Percentiles rank a stretch among this genome's conserved stretches.
phyloP scores from a whole-genome alignment of 2,113 vertebrate genomes.

The Pituophis catenifer region DNA sequence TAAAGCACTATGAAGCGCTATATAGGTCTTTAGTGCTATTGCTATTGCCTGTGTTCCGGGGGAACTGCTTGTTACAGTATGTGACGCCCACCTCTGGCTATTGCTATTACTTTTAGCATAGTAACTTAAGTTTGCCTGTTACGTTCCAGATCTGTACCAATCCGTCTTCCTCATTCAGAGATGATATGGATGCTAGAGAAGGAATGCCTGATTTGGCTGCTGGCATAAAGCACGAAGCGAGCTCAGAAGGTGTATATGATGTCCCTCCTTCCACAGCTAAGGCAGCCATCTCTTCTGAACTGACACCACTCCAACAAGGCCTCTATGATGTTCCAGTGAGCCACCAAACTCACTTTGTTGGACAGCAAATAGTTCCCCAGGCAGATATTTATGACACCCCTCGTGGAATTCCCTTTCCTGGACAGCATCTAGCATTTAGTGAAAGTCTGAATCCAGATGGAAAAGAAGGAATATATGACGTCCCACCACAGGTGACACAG shows the following conservation, averaged over 20 bases:
- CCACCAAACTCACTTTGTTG: constrained; percentile 59
- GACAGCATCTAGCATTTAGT: constrained; percentile 55
- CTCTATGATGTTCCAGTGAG: constrained; percentile 79
- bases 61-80: too few species aligned
- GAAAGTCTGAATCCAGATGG: constrained; percentile 61
- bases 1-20: too few species aligned
- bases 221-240: constrained; percentile 63
- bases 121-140: constrained; percentile 30
- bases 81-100: too few species aligned
- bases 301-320: constrained; percentile 53
- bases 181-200: constrained; percentile 72
- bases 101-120: neutral
- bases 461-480: constrained; percentile 83
- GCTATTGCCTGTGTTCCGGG: neutral
- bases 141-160: constrained; percentile 79
- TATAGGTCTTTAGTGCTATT: too few species aligned
- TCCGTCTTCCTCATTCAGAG: constrained; percentile 69
- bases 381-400: constrained; percentile 89
- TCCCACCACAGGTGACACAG: constrained; percentile 75
- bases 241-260: constrained; percentile 85
- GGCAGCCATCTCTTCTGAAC: constrained; percentile 55
- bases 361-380: constrained; percentile 60
- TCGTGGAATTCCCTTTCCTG: constrained; percentile 72
- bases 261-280: constrained; percentile 82
- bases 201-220: constrained; percentile 84